phyloP scores from a whole-genome alignment of 2,113 vertebrate species.

The Dipodomys ordii region DNA sequence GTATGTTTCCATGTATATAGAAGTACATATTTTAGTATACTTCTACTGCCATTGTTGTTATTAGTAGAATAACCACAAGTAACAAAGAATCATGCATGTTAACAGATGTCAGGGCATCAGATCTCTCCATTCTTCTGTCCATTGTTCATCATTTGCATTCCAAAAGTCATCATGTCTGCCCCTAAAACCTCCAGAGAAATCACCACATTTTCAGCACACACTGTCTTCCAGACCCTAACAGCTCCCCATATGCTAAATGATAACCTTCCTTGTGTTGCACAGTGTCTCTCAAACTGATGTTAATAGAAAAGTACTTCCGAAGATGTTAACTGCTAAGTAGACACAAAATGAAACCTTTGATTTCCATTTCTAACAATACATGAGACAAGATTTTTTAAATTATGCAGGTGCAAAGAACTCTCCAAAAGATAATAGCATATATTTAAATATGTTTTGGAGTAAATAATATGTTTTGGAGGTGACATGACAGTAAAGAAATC shows the following conservation, averaged over 20 bases:
- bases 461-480: background rate
- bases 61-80: background rate
- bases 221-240: background rate
- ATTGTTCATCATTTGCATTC: background rate
- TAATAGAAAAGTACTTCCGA: conserved; percentile 23
- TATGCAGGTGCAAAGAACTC: conserved; percentile 40
- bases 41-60: background rate
- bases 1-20: background rate
- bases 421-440: background rate
- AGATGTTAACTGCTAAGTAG: conserved; percentile 9
- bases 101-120: background rate
- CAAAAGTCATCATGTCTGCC: conserved; percentile 7
- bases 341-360: conserved; percentile 52
- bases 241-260: background rate
- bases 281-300: conserved; percentile 26
- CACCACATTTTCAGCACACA: background rate
- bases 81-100: background rate
- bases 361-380: conserved; percentile 47
- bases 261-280: background rate
- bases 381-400: background rate
- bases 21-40: background rate
- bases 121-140: background rate
- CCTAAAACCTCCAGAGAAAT: conserved; percentile 30
- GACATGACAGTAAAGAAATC: background rate
- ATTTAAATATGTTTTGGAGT: conserved; percentile 35